Evolutionary conservation across 92 coral and sea anemone species (phyloP), one percentile per base, ranked within the genome.

Genomic region (Epizoanthus ramosus): DNA sequence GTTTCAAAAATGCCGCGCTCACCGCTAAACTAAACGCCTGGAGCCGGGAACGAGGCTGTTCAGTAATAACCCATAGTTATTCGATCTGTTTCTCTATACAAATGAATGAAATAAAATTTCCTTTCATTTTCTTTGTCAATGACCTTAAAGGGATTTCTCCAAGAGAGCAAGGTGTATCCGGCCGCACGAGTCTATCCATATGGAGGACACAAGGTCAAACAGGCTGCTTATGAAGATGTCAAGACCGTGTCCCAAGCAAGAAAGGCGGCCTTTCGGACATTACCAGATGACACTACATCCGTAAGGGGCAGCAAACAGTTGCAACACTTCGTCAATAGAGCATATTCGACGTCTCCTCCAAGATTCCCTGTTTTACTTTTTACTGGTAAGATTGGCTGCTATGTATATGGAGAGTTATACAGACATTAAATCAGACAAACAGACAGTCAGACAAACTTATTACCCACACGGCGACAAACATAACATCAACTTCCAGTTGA

Each of bases 331-430:
- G 92, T 95, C 21, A 81, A 63, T 73, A 68, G 86, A 73, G 95
- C 95, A 5, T 92, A 93, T 86, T n/a, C 83, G 12, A 81, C 92
- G 1, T 70, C 87, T 56, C 98, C 98, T 57, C 91, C 95, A 18
- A 87, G 97, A 74, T 93, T 95, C 74, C 98, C 98, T 0, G 96
- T 93, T 47, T 73, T 95, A 43, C 89, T 95, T n/a, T 79, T 94
- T 14, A 91, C 96, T 54, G 98, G 98, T 93, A 75, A 89, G 59
- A 64, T 17, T 25, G 31, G 31, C 31, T 28, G 31, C 2, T 28
- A 28, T 28, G 31, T 0, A 28, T 28, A 28, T 28, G 31, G 31
- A 28, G 31, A 28, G 31, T 0, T 28, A 28, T 28, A 28, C 31
- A 28, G 31, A 0, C 31, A 28, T 0, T 28, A 0, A 28, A 2